A percentile compares a stretch with the other conserved stretches of the same genome.
Conservation (phyloP, 35 echinoderm and acorn worm species). For the Lytechinus pictus region DNA sequence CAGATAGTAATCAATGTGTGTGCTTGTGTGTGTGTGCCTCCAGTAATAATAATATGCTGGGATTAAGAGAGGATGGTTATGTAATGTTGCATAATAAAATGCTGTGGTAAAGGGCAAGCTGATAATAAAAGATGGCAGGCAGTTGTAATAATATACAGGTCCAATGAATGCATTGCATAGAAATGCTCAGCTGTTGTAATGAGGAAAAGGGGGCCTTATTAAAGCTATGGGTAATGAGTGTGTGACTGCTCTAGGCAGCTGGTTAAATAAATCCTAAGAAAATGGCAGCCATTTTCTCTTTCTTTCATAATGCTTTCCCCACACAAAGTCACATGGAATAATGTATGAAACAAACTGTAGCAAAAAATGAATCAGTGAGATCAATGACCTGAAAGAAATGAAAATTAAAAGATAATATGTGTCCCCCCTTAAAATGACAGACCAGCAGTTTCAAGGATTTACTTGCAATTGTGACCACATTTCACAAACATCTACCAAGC, state of each 20-base stretch:
- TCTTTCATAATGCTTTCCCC: neutral
- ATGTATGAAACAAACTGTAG: neutral
- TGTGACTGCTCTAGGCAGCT: neutral
- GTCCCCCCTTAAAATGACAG: too few relatives aligned
- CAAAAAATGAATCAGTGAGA: neutral
- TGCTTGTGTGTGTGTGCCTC: constrained; percentile 24
- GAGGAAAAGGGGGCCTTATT: neutral
- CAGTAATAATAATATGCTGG: neutral
- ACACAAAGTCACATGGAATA: neutral
- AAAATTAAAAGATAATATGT: neutral
- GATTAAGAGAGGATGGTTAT: constrained; percentile 19
- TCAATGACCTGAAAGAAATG: neutral
- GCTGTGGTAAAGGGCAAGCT: constrained; percentile 17
- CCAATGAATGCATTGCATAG: neutral
- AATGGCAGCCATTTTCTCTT: neutral
- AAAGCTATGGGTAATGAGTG: neutral
- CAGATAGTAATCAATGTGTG: neutral
- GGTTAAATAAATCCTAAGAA: neutral
- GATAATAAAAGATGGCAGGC: constrained; percentile 30
- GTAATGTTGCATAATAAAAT: constrained; percentile 33
- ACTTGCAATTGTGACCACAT: too few relatives aligned
- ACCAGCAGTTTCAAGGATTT: too few relatives aligned
- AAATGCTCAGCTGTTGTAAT: neutral
- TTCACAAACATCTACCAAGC: too few relatives aligned
- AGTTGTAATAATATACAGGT: neutral